Evolutionary conservation across 2,113 vertebrate genomes (phyloP).

Genomic region (Butorides virescens): DNA sequence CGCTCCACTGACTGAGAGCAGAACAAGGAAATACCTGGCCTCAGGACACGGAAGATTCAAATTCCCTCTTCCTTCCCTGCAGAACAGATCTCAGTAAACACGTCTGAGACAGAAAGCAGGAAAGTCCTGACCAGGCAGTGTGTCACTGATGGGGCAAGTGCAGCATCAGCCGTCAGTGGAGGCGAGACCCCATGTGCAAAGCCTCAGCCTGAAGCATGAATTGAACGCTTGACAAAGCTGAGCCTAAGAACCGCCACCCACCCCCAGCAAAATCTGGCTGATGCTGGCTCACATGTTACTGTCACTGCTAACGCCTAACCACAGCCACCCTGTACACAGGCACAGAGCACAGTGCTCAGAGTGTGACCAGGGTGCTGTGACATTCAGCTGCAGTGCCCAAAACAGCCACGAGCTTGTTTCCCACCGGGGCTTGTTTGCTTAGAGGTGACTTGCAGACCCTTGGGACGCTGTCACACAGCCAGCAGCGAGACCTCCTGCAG

Average conservation of each 20-base stretch:
- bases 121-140: neutral
- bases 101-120: neutral
- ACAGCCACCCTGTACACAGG: neutral
- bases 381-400: neutral
- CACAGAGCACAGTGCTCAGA: accelerated
- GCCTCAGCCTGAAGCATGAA: neutral
- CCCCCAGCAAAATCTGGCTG: neutral
- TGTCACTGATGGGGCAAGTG: neutral
- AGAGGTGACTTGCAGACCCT: neutral
- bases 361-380: neutral
- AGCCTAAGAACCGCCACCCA: neutral
- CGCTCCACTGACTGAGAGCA: neutral
- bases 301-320: neutral
- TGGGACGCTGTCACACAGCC: accelerated
- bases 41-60: neutral
- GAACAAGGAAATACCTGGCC: neutral
- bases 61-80: neutral
- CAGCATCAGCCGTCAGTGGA: accelerated
- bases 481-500: neutral
- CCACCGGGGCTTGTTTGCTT: neutral
- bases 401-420: neutral
- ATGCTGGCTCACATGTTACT: neutral
- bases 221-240: neutral
- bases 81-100: neutral
- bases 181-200: neutral